Conservation (phyloP, 2,797 vertebrate genomes). For the Pteronotus mesoamericanus region DNA sequence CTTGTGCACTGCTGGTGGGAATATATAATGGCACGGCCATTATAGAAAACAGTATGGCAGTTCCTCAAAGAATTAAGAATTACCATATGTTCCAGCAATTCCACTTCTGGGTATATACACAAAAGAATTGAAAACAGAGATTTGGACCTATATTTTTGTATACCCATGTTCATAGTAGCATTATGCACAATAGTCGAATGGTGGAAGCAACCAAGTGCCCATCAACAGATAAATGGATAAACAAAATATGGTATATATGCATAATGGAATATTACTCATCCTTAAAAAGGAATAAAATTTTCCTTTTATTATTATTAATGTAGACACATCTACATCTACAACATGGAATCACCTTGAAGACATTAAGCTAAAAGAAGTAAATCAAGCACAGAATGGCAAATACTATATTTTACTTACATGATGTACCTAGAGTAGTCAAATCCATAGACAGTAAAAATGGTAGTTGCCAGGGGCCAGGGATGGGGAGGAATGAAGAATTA, state of each 20-base stretch:
- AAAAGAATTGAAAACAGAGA: not conserved
- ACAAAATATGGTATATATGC: not conserved
- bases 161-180: not conserved
- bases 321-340: not conserved
- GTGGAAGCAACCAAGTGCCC: too few relatives aligned
- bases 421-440: too few relatives aligned
- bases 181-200: not conserved
- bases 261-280: not conserved
- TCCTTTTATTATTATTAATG: too few relatives aligned
- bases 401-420: too few relatives aligned
- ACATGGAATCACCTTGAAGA: not conserved
- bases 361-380: not conserved
- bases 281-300: not conserved
- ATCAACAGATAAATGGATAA: not conserved
- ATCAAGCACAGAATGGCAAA: not conserved
- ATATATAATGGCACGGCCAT: not conserved
- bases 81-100: not conserved
- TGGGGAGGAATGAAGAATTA: too few relatives aligned
- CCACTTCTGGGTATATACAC: not conserved
- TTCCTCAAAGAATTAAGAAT: not conserved
- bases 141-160: not conserved
- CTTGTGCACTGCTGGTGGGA: not conserved
- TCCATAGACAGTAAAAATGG: too few relatives aligned
- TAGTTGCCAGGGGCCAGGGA: too few relatives aligned
- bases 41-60: not conserved